A percentile compares a stretch with the other conserved stretches of the same genome.
These are phyloP conservation scores for Oryzias dopingdopingensis DNA, from an alignment of 2,797 vertebrate genomes.

Conservation along the genomic window DNA sequence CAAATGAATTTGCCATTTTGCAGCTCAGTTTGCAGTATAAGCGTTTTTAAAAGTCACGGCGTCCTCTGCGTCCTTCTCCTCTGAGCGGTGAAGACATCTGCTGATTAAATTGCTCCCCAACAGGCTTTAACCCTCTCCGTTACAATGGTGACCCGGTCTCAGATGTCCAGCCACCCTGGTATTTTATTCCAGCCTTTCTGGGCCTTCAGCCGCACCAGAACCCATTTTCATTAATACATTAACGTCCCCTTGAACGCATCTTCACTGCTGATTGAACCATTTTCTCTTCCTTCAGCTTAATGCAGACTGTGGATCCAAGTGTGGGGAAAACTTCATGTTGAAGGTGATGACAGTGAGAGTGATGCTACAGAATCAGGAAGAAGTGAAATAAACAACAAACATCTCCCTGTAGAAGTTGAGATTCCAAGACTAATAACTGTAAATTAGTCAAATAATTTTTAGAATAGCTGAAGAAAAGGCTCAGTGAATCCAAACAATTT, in stretches of 20 bases:
- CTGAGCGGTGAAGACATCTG: slow-evolving; percentile 19
- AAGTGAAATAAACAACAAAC: too few relatives aligned
- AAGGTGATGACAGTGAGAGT: too few relatives aligned
- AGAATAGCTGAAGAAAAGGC: too few relatives aligned
- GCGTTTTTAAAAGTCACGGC: background rate
- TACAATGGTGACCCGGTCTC: slow-evolving; percentile 29
- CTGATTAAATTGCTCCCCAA: slow-evolving; percentile 55
- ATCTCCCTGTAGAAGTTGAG: too few relatives aligned
- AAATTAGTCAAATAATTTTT: too few relatives aligned
- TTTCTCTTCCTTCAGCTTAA: background rate
- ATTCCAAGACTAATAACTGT: too few relatives aligned
- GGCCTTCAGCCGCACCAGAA: slow-evolving; percentile 12
- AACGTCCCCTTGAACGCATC: background rate
- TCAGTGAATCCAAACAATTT: too few relatives aligned
- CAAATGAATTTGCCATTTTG: too few relatives aligned
- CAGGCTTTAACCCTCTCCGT: slow-evolving; percentile 31
- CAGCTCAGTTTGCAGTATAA: background rate
- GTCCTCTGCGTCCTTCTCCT: slow-evolving; percentile 14
- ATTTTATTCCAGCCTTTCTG: slow-evolving; percentile 37
- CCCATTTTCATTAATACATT: slow-evolving; percentile 4
- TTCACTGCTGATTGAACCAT: slow-evolving; percentile 8
- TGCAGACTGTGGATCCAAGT: too few relatives aligned
- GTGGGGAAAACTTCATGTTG: too few relatives aligned
- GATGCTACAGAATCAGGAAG: too few relatives aligned
- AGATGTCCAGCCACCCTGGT: slow-evolving; percentile 30